Conservation (phyloP, 2,113 vertebrate species). For the Tringa solitaria region DNA sequence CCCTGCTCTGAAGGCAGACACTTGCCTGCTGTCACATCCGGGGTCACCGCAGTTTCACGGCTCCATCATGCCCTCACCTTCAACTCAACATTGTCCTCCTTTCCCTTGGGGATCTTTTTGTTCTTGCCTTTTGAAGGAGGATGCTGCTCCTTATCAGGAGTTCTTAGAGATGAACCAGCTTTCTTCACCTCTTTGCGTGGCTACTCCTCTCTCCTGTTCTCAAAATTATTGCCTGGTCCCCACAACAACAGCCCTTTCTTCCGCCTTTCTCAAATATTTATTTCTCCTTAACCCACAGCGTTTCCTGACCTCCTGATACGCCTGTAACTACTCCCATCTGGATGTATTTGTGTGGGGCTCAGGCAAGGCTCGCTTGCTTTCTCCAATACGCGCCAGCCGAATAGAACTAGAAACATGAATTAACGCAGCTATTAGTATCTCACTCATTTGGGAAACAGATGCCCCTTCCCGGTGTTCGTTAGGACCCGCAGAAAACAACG, state of each 20-base stretch:
- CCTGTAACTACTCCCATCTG: not conserved
- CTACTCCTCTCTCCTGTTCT: not conserved
- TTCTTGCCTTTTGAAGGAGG: not conserved
- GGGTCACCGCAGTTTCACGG: not conserved
- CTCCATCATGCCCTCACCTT: not conserved
- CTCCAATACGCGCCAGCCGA: not conserved
- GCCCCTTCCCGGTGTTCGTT: accelerated
- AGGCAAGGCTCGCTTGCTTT: not conserved
- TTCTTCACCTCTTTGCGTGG: not conserved
- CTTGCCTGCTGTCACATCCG: not conserved
- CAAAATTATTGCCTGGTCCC: not conserved
- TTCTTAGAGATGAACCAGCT: not conserved
- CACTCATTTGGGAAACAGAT: not conserved
- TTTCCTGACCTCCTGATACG: not conserved
- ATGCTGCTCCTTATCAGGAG: not conserved
- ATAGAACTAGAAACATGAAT: not conserved
- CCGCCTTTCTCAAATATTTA: not conserved
- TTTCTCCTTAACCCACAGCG: not conserved
- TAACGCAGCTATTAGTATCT: not conserved
- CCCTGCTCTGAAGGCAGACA: accelerated
- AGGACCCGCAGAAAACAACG: not conserved
- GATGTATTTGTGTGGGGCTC: not conserved
- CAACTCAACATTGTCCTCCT: not conserved
- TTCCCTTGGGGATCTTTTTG: not conserved
- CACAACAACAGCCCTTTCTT: not conserved